phyloP scores from a whole-genome alignment of 2,797 vertebrate species.

The Malurus splendens region DNA sequence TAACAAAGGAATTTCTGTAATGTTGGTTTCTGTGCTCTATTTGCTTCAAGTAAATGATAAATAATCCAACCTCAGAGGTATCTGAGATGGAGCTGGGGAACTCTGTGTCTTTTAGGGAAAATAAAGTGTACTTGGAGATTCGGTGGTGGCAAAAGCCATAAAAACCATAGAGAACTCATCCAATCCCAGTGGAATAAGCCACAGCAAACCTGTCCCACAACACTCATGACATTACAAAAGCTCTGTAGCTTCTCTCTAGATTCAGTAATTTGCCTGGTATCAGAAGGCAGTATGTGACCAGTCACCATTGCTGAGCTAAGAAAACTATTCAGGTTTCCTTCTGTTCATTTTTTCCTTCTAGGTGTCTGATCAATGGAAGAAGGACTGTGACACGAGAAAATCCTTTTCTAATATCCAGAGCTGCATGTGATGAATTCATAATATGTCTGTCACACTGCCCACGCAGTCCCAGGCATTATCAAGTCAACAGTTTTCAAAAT shows the following conservation, averaged over 20 bases:
- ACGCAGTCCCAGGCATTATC: fast-evolving
- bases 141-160: neutral
- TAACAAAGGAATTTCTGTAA: neutral
- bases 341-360: neutral
- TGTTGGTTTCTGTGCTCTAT: neutral
- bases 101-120: neutral
- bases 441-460: neutral
- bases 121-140: neutral
- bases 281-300: neutral
- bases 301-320: neutral
- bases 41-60: neutral
- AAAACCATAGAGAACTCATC: neutral
- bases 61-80: neutral
- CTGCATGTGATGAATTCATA: neutral
- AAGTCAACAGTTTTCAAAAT: neutral
- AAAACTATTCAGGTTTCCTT: neutral
- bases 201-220: neutral
- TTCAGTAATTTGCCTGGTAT: neutral
- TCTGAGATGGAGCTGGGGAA: neutral
- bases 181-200: neutral
- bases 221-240: neutral
- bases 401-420: neutral
- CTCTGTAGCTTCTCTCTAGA: neutral
- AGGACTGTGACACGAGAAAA: neutral
- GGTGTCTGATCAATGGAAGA: neutral